Evolutionary conservation across 2,113 vertebrate species (phyloP).

Genomic region (Casuarius casuarius): DNA sequence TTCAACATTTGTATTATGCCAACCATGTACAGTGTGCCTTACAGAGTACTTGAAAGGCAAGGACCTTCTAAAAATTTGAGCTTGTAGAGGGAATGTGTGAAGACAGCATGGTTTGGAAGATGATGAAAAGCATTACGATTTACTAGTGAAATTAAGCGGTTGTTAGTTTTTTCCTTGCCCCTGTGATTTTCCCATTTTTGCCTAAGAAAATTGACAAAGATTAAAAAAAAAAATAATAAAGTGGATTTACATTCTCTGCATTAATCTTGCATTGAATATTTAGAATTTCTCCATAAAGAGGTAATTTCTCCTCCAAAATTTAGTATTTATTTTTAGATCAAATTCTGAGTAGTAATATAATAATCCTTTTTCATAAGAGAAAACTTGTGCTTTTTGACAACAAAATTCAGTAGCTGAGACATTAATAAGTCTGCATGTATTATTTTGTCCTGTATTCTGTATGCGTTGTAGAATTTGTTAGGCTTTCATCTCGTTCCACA

Average conservation of each 20-base stretch:
- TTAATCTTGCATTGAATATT: not conserved
- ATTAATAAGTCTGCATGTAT: not conserved
- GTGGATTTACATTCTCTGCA: not conserved
- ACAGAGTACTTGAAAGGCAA: not conserved
- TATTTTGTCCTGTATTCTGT: not conserved
- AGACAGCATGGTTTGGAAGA: not conserved
- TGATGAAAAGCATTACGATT: not conserved
- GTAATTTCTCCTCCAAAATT: not conserved
- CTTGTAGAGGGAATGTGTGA: not conserved
- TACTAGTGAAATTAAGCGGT: not conserved
- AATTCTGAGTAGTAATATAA: not conserved
- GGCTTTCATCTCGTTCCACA: not conserved
- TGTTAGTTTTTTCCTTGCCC: no score
- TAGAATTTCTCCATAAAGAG: not conserved
- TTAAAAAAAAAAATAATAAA: no score
- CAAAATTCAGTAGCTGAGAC: not conserved
- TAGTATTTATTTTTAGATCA: not conserved
- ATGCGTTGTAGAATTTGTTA: not conserved
- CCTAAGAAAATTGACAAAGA: no score
- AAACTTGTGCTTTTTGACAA: not conserved
- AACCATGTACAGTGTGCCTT: not conserved
- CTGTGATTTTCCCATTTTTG: no score
- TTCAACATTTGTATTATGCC: not conserved
- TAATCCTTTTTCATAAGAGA: not conserved
- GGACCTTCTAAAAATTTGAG: not conserved